Evolutionary conservation across 2,888 invertebrate genomes (phyloP), one percentile per base, ranked within the genome.

Genomic region (Micropterix aruncella): DNA sequence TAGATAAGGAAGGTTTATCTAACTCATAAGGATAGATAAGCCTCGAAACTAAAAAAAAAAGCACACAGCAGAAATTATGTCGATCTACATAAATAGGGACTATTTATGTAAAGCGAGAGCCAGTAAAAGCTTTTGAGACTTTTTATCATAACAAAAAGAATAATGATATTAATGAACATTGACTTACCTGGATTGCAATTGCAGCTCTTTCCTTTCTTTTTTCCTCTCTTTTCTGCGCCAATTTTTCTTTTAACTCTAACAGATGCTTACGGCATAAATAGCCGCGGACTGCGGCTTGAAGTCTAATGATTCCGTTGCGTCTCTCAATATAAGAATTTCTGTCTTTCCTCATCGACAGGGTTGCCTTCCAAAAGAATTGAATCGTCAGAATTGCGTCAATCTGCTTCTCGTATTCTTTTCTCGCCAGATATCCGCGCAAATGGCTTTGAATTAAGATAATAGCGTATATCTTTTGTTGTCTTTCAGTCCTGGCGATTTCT

Each of bases 161-260:
- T n/a, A n/a, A n/a, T n/a, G n/a, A n/a, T n/a, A n/a, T n/a, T n/a
- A n/a, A n/a, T n/a, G n/a, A n/a, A n/a, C n/a, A n/a, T n/a, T n/a
- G n/a, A n/a, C 17, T 55, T 55, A 75, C 74, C 70, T 84, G 83
- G 53, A 84, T 83, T 54, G 71, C 70, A 2, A 66, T 66, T 9
- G 78, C 80, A 3, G 83, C 80, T 49, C 63, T 65, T 49, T 63
- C 59, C 19, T 56, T 61, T 43, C 57, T 60, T 44, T 62, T 55
- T 40, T 69, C 57, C 52, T 67, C 68, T 51, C 59, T 62, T 46
- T 61, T 61, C 56, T 65, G 68, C 1, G 65, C 56, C 14, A 68
- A 51, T 16, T 55, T 50, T 47, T 70, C 71, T 57, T 61, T 70
- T 47, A 65, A 63, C n/a, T 52, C 52, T 53, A 68, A 56, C 47